These are phyloP conservation scores for Eledona agricola DNA, from an alignment of 2,888 invertebrate species.

Conservation along the genomic window DNA sequence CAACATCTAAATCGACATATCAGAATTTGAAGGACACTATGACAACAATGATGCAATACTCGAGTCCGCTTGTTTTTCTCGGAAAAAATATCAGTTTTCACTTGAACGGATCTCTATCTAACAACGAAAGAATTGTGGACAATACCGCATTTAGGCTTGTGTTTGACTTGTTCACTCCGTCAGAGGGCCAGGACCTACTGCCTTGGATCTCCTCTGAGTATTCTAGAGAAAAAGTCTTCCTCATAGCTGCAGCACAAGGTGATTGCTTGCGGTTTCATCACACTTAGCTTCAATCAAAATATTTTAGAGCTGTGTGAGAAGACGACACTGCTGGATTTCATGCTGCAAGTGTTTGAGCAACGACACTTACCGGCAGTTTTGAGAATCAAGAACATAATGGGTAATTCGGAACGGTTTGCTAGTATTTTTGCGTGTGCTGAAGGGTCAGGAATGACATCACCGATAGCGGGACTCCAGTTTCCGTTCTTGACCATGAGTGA, in stretches of 20 bases:
- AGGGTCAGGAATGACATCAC: constrained; percentile 45
- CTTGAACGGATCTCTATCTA: constrained; percentile 37
- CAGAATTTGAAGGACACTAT: constrained; percentile 31
- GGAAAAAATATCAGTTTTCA: constrained; percentile 36
- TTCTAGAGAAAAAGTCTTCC: constrained; percentile 46
- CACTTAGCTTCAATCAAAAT: constrained; percentile 2
- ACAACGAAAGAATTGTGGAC: constrained; percentile 46
- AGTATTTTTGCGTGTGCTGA: constrained; percentile 44
- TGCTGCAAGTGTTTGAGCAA: constrained; percentile 47
- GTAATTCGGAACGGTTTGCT: constrained; percentile 45
- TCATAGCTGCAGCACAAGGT: constrained; percentile 52
- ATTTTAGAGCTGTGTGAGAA: constrained; percentile 49
- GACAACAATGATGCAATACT: constrained; percentile 24
- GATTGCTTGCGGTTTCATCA: constrained; percentile 15
- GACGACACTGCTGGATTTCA: constrained; percentile 42
- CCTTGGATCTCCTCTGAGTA: constrained; percentile 45
- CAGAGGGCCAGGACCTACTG: constrained; percentile 35
- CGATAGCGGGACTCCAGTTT: constrained; percentile 42
- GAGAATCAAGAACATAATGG: constrained; percentile 48
- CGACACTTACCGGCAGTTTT: constrained; percentile 44
- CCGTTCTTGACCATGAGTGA: constrained; percentile 35
- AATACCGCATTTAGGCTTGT: constrained; percentile 48
- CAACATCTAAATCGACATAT: constrained; percentile 32
- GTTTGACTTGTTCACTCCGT: constrained; percentile 36
- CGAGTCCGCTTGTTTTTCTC: constrained; percentile 28